Evolutionary conservation across 2,113 vertebrate genomes (phyloP), one percentile per base, ranked within the genome.

Genomic region (Triplophysa rosa): DNA sequence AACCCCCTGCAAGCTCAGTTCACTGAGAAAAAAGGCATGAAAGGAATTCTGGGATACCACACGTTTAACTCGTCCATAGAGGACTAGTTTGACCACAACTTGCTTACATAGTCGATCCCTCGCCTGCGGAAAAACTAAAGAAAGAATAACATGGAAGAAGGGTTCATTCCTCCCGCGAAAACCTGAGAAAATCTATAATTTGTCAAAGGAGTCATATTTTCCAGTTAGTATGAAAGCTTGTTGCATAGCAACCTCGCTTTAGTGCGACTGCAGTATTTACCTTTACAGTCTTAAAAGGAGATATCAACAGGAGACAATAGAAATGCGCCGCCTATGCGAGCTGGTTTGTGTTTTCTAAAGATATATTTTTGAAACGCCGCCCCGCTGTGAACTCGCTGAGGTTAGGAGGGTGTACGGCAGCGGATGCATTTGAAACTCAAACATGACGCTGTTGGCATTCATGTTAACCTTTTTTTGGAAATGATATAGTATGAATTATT

Each of bases 221-320:
- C 24, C 17, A 79, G 37, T 40, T 19, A 8, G 23, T 47, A 23
- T 52, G 61, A 66, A 56, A 11, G 68, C 68, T 77, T 86, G 91
- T 92, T 83, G 92, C 91, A 86, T 92, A 90, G 92, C 92, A 93
- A 92, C 92, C 85, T 26, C 8, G 54, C 73, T 83, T 82, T 84
- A 82, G 83, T 82, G 66, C 76, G 26, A 70, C 67, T 77, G 86
- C 85, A 62, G 23, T 21, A 49, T 75, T 75, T 72, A 74, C 69
- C 77, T 66, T 72, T 23, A 67, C 65, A 54, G 77, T 62, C 81
- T 26, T 21, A 3, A n/a, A 26, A 74, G 58, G 42, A 45, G 62
- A 16, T 49, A 40, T 61, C 56, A 54, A 61, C 62, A 66, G 47
- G 42, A 63, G 21, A 58, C 29, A 45, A 2, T 19, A 45, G 42